These are phyloP conservation scores for Drosophila seguyi DNA, from an alignment of 1,140 invertebrate species.

Conservation along the genomic window DNA sequence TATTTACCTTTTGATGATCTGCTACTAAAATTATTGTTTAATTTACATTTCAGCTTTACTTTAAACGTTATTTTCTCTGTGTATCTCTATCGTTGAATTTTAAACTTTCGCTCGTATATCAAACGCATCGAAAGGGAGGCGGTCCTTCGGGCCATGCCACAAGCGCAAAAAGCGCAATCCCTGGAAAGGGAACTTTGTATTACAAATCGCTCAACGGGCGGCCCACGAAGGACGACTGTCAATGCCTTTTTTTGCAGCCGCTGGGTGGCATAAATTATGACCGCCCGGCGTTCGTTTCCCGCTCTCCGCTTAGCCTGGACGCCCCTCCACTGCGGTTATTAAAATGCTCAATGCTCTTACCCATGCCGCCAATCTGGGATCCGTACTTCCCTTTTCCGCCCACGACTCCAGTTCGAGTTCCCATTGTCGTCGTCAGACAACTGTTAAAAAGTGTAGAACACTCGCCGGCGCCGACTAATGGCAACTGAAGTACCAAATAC, in stretches of 20 bases:
- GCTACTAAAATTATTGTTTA: no score
- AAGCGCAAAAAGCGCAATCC: slow-evolving; percentile 61
- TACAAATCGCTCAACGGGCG: slow-evolving; percentile 80
- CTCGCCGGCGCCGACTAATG: slow-evolving; percentile 77
- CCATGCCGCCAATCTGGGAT: slow-evolving; percentile 30
- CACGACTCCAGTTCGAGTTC: slow-evolving; percentile 36
- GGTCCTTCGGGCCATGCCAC: slow-evolving; percentile 31
- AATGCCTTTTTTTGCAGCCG: slow-evolving; percentile 52
- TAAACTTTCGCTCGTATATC: slow-evolving; percentile 72
- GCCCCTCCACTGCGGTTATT: slow-evolving; percentile 71
- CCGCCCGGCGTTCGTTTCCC: slow-evolving; percentile 43
- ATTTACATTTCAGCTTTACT: accelerated
- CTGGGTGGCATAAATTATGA: slow-evolving; percentile 83
- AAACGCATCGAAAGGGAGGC: slow-evolving; percentile 54
- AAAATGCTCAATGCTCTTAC: slow-evolving; percentile 83
- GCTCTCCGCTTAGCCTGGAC: not conserved
- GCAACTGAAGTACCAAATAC: slow-evolving; percentile 73
- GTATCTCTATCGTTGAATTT: slow-evolving; percentile 45
- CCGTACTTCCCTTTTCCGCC: slow-evolving; percentile 19
- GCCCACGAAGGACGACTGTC: slow-evolving; percentile 55
- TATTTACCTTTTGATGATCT: not conserved
- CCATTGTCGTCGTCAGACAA: slow-evolving; percentile 61
- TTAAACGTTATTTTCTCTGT: not conserved
- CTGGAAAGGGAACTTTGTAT: slow-evolving; percentile 58
- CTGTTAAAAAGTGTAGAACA: slow-evolving; percentile 73